Evolutionary conservation across 37 sponge, comb jelly and placozoan genomes (phyloP).

Genomic region (Cliona cf. orientalis): DNA sequence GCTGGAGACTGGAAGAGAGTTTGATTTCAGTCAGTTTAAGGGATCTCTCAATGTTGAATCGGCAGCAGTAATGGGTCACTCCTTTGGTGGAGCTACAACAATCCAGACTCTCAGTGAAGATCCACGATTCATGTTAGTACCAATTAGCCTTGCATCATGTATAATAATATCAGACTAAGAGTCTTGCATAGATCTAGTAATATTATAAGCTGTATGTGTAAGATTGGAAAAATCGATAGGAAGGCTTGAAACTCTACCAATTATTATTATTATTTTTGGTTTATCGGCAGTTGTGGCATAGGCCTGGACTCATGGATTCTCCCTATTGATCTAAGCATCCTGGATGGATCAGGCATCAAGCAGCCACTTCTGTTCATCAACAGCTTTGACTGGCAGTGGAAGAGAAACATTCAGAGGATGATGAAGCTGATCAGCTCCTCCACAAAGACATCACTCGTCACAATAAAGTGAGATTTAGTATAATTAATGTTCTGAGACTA

Average conservation of each 20-base stretch:
- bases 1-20: too few species aligned
- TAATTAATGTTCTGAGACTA: too few species aligned
- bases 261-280: too few species aligned
- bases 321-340: slow-evolving; percentile 34
- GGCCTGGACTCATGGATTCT: slow-evolving; percentile 63
- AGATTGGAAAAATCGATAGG: too few species aligned
- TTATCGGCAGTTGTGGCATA: slow-evolving; percentile 59
- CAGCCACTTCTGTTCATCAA: slow-evolving; percentile 73
- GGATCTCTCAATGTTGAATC: slow-evolving; percentile 47
- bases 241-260: too few species aligned
- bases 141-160: too few species aligned
- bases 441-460: too few species aligned
- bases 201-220: too few species aligned
- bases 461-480: too few species aligned
- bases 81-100: slow-evolving; percentile 69
- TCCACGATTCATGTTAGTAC: slow-evolving; percentile 36
- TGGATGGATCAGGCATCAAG: slow-evolving; percentile 6
- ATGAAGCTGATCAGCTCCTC: slow-evolving; percentile 34
- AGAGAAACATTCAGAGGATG: slow-evolving; percentile 43
- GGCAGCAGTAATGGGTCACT: slow-evolving; percentile 64
- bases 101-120: slow-evolving; percentile 53
- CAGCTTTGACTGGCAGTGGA: slow-evolving; percentile 50
- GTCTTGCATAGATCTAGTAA: too few species aligned
- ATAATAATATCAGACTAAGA: too few species aligned
- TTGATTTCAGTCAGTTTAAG: too few species aligned